These are phyloP conservation scores for Melanophora roralis DNA, from an alignment of 2,888 invertebrate genomes.

Conservation along the genomic window DNA sequence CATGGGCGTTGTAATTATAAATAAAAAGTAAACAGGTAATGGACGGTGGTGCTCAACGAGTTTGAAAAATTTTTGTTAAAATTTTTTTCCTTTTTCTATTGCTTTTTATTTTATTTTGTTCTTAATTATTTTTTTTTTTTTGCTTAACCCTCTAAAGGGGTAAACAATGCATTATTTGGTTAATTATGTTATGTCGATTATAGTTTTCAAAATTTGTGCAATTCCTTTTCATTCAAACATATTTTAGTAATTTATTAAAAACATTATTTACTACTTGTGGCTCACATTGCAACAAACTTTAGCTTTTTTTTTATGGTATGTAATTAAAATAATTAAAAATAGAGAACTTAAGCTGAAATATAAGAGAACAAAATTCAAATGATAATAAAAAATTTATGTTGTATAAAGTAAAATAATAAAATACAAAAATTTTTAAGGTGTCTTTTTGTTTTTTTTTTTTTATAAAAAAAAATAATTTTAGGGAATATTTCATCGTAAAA, in stretches of 20 bases:
- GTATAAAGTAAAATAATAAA: too few species aligned
- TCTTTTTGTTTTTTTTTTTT: too few species aligned
- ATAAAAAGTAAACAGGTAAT: too few species aligned
- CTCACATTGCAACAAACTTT: constrained; percentile 16
- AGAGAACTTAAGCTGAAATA: too few species aligned
- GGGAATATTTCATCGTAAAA: too few species aligned
- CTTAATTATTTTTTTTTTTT: neutral
- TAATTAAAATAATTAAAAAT: too few species aligned
- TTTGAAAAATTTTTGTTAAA: too few species aligned
- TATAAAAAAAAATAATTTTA: neutral
- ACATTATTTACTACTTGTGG: constrained; percentile 55
- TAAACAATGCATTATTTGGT: neutral
- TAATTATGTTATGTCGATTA: constrained; percentile 8
- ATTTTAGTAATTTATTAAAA: constrained; percentile 48
- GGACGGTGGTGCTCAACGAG: too few species aligned
- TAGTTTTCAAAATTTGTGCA: constrained; percentile 55
- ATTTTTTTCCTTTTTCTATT: too few species aligned
- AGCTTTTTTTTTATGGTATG: too few species aligned
- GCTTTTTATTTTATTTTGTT: too few species aligned
- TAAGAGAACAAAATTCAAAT: neutral
- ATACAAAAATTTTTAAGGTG: neutral
- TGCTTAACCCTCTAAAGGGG: constrained; percentile 1
- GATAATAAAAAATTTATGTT: neutral
- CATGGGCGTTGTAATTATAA: too few species aligned
- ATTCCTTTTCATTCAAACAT: constrained; percentile 43